Evolutionary conservation across 64 coral and sea anemone species (phyloP), one percentile per base, ranked within the genome.

Genomic region (Stichodactyla helianthus): DNA sequence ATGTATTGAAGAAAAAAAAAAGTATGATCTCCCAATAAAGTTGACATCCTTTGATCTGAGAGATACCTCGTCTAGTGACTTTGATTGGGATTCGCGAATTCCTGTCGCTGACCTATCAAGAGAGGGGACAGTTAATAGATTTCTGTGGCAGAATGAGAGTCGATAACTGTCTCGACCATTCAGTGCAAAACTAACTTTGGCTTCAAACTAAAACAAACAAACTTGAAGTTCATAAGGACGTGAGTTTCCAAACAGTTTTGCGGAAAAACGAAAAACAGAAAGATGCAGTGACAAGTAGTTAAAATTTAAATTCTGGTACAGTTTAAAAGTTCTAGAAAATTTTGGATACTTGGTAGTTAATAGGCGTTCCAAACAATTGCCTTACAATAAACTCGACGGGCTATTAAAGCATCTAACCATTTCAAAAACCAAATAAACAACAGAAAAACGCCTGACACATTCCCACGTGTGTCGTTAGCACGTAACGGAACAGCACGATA

Each of bases 401-500:
- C 68, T 19, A 74, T 74, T 74, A 26, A 10, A 74, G 26, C 22
- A 74, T 74, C 68, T 74, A 74, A 74, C 68, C 62, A 44, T 74
- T 74, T 0, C 68, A 5, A 27, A 74, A 31, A 74, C 68, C 68
- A 74, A 74, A 74, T 23, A 74, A 74, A 74, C 68, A 74, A 81
- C 19, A 81, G 52, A 53, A 50, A 81, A 81, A 81, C 78, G 78
- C 35, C 78, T 81, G 78, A 50, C 18, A 81, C 50, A 54, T 81
- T 81, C 78, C 52, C 78, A 81, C 78, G 78, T 81, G 78, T 8
- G 78, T 74, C 50, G 51, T 81, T 51, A 16, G 78, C 78, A 81
- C 78, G 78, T 53, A 81, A 81, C 78, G 78, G 5, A 80, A 80
- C 78, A 81, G 78, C 50, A 81, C 78, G 35, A 81, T 81, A 54